Conservation (phyloP, 2,113 vertebrate genomes). For the Jacana jacana region DNA sequence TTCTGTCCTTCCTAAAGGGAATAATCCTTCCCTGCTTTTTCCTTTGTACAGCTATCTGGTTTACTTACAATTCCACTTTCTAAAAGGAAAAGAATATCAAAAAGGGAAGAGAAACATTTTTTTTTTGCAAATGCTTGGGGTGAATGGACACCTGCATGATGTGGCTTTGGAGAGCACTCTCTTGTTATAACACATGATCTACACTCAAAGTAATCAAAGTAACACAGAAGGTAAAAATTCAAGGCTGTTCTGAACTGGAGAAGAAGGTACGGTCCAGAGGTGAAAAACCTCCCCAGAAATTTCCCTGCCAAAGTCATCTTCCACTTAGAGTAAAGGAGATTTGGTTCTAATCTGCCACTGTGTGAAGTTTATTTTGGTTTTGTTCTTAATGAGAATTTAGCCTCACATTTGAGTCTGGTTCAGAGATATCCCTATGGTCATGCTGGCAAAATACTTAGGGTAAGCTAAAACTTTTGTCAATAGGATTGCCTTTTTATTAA, state of each 20-base stretch:
- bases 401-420: background rate
- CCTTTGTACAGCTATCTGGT: background rate
- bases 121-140: background rate
- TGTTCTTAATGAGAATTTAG: background rate
- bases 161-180: fast-evolving
- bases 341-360: background rate
- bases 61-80: background rate
- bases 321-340: background rate
- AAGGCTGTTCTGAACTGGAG: background rate
- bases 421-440: background rate
- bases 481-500: background rate
- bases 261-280: background rate
- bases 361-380: background rate
- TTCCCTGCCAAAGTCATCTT: background rate
- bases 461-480: background rate
- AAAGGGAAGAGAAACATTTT: background rate
- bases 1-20: background rate
- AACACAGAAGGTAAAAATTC: background rate
- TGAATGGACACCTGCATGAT: background rate
- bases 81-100: background rate
- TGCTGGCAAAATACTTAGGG: background rate
- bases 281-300: background rate
- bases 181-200: background rate
- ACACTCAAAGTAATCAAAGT: background rate
- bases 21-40: background rate